These are phyloP conservation scores for Macrotus californicus DNA, from an alignment of 2,113 vertebrate species.

Conservation along the genomic window DNA sequence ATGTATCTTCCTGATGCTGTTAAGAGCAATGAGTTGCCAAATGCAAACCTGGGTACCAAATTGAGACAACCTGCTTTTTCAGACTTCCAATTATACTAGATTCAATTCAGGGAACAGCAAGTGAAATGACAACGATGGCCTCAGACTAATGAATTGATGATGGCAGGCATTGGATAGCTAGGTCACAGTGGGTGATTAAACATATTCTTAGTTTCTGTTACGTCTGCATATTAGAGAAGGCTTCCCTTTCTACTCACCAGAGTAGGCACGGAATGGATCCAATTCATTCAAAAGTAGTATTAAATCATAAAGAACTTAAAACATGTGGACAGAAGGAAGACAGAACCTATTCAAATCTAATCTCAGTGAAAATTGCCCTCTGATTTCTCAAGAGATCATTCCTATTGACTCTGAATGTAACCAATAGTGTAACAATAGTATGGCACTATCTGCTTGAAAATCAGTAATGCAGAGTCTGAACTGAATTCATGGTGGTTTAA, in stretches of 20 bases:
- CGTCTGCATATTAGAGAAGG: neutral
- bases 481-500: neutral
- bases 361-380: neutral
- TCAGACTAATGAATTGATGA: neutral
- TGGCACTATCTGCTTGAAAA: neutral
- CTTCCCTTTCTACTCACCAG: neutral
- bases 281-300: neutral
- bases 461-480: conserved; percentile 23
- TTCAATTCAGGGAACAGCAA: neutral
- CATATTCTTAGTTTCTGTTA: neutral
- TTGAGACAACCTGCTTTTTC: neutral
- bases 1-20: neutral
- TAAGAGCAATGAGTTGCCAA: neutral
- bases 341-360: neutral
- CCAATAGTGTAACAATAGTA: neutral
- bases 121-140: neutral
- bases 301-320: neutral
- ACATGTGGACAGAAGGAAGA: neutral
- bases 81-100: neutral
- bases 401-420: neutral
- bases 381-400: neutral
- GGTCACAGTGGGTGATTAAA: neutral
- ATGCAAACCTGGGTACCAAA: neutral
- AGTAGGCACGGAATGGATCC: neutral
- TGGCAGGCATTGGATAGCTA: neutral